Conservation (phyloP, 2,888 invertebrate species). For the Crematogaster levior region DNA sequence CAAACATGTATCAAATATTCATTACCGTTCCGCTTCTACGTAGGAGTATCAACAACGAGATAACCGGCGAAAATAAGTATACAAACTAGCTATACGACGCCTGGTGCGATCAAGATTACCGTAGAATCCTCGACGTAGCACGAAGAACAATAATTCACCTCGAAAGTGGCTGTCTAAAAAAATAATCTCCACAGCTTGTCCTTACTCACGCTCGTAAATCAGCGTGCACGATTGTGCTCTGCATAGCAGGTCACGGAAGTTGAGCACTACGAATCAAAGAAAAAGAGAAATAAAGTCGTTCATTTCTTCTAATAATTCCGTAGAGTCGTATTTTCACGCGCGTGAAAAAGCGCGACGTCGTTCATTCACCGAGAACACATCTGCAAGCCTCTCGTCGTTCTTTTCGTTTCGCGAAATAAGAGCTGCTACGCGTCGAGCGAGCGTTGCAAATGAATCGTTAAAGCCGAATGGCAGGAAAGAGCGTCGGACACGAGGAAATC, state of each 20-base stretch:
- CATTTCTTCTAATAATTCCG: slow-evolving; percentile 66
- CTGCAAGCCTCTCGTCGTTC: slow-evolving; percentile 5
- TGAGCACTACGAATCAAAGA: slow-evolving; percentile 62
- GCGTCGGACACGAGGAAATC: slow-evolving; percentile 64
- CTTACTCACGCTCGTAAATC: slow-evolving; percentile 68
- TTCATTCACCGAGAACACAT: neutral
- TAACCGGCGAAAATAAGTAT: slow-evolving; percentile 30
- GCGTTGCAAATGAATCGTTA: slow-evolving; percentile 72
- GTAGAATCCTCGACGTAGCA: slow-evolving; percentile 51
- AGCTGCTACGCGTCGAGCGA: slow-evolving; percentile 31
- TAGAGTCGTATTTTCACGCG: slow-evolving; percentile 59
- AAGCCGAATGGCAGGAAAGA: slow-evolving; percentile 62
- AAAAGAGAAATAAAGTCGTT: slow-evolving; percentile 64
- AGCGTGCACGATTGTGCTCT: slow-evolving; percentile 61
- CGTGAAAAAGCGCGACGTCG: slow-evolving; percentile 45
- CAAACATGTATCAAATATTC: slow-evolving; percentile 48
- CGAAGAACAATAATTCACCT: slow-evolving; percentile 68
- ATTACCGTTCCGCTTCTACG: slow-evolving; percentile 39
- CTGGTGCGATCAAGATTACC: slow-evolving; percentile 46
- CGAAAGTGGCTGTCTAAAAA: slow-evolving; percentile 67
- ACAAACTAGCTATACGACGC: slow-evolving; percentile 32
- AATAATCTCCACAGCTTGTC: slow-evolving; percentile 71
- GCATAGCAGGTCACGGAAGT: slow-evolving; percentile 70
- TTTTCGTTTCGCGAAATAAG: slow-evolving; percentile 24
- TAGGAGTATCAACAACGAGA: slow-evolving; percentile 41